phyloP scores from a whole-genome alignment of 2,888 invertebrate species.

The Pecten maximus region DNA sequence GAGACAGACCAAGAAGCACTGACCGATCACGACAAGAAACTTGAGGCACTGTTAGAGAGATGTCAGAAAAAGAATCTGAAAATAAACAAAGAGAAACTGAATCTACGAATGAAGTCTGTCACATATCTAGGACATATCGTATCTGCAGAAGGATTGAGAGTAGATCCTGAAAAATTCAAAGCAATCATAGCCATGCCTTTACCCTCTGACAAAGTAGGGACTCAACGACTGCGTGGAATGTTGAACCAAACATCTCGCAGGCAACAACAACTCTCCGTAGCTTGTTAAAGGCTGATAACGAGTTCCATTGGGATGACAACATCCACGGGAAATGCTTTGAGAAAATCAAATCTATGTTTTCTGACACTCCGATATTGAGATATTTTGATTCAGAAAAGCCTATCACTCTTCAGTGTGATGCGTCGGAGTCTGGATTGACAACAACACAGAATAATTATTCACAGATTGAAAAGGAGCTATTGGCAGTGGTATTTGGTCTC shows the following conservation, averaged over 20 bases:
- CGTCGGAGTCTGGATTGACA: too few relatives aligned
- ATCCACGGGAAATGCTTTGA: constrained; percentile 46
- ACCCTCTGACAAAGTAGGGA: constrained; percentile 50
- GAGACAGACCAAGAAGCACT: neutral
- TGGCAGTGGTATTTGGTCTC: constrained; percentile 50
- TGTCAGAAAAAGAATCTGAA: neutral
- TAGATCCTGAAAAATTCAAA: constrained; percentile 52
- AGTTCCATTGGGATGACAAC: constrained; percentile 49
- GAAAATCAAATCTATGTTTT: too few relatives aligned
- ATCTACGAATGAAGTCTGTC: constrained; percentile 28
- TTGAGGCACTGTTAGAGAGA: neutral
- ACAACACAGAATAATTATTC: constrained; percentile 51
- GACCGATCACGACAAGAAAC: neutral
- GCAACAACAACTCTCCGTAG: constrained; percentile 48
- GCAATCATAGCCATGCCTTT: constrained; percentile 54
- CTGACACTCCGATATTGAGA: too few relatives aligned
- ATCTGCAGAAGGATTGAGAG: constrained; percentile 48
- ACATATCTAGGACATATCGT: constrained; percentile 54
- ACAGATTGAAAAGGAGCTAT: constrained; percentile 51
- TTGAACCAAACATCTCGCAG: constrained; percentile 52
- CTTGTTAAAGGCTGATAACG: constrained; percentile 30
- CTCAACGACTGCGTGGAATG: constrained; percentile 55
- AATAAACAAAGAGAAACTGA: neutral
- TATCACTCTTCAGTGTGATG: too few relatives aligned
- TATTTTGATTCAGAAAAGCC: too few relatives aligned